Evolutionary conservation across 2,113 vertebrate species (phyloP), one percentile per base, ranked within the genome.

Genomic region (Salvelinus alpinus): DNA sequence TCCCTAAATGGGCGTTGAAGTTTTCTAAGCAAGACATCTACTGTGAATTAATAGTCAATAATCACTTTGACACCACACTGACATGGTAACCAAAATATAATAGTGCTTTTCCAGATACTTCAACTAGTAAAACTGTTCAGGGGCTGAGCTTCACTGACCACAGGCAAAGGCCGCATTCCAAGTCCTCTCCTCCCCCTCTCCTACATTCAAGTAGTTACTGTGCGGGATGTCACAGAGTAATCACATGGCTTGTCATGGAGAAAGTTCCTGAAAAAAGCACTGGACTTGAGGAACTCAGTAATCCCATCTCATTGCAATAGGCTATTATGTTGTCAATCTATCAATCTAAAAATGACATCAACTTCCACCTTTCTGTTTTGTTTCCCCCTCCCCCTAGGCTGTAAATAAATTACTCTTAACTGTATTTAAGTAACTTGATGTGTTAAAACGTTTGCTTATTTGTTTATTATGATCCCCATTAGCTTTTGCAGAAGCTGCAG

Each of bases 191-290:
- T 73, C 60, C 65, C 51, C 27, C 68, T 70, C 74, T 75, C 24
- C 75, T 69, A 8, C 20, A 22, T 68, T 78, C 74, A 77, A 85
- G 79, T 76, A 47, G 83, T 83, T 80, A 83, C 81, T 74, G 4
- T 79, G 84, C 18, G 29, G 72, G 69, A 83, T 75, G 84, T 85
- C 83, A 83, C 85, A 4, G 71, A 68, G 70, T 79, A 57, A 75
- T 88, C 89, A 87, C 88, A 84, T 85, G 88, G 60, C 67, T 73
- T 74, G 24, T 85, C 85, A 87, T 74, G 72, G 80, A 80, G 81
- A 73, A 86, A 79, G 80, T 75, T 31, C 67, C 51, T 64, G 77
- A 72, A 34, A 57, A 48, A 14, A 64, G 24, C 60, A 38, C 34
- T 16, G 71, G 34, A 75, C 67, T 80, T 74, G 34, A 13, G 65